These are phyloP conservation scores for Canis aureus DNA, from an alignment of 2,113 vertebrate species.

Conservation along the genomic window DNA sequence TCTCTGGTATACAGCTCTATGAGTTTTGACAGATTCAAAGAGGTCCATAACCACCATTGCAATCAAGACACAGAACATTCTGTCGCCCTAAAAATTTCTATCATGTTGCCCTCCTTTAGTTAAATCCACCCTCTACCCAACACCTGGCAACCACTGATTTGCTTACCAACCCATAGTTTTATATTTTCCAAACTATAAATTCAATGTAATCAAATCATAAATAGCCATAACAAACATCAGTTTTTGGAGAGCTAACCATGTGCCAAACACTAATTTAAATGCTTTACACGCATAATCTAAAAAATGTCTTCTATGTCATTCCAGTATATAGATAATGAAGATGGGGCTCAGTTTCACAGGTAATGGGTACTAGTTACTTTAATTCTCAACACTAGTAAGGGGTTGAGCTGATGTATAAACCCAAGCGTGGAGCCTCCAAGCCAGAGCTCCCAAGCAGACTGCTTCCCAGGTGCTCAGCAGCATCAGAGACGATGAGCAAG, in stretches of 20 bases:
- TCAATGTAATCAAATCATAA: too few relatives aligned
- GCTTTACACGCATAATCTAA: neutral
- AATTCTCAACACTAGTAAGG: neutral
- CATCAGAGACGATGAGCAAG: accelerated
- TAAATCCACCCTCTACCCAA: too few relatives aligned
- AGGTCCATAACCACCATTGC: neutral
- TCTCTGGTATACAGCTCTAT: neutral
- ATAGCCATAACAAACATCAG: neutral
- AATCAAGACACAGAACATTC: neutral
- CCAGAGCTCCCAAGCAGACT: neutral
- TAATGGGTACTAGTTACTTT: neutral
- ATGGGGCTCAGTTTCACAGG: neutral
- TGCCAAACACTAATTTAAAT: too few relatives aligned
- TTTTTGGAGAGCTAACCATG: neutral
- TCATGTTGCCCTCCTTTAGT: too few relatives aligned
- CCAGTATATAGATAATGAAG: neutral
- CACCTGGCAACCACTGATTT: neutral
- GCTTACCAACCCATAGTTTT: neutral
- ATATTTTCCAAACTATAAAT: neutral
- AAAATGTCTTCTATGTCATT: neutral
- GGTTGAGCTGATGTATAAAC: neutral
- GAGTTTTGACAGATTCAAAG: neutral
- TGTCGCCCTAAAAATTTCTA: neutral
- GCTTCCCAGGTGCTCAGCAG: neutral
- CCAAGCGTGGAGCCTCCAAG: accelerated